A percentile compares a stretch with the other conserved stretches of the same genome.
Conservation (phyloP, 2,113 vertebrate species). For the Lepisosteus osseus region DNA sequence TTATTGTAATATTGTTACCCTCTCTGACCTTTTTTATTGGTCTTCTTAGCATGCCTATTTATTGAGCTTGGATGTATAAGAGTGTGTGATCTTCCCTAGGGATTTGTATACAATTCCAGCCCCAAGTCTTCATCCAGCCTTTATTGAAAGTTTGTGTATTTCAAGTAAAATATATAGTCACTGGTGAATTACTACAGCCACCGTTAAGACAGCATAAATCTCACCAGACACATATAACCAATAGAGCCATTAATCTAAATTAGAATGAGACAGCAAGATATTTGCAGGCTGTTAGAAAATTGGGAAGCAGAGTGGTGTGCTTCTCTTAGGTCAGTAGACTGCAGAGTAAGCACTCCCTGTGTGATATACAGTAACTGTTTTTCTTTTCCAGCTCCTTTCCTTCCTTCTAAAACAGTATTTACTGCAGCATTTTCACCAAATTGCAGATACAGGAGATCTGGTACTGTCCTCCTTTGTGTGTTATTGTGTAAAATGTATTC, state of each 20-base stretch:
- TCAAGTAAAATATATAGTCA: neutral
- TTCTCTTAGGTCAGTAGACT: neutral
- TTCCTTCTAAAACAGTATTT: no score
- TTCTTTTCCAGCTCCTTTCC: no score
- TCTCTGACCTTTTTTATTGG: neutral
- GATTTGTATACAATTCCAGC: neutral
- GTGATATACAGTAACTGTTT: no score
- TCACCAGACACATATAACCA: neutral
- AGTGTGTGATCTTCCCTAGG: neutral
- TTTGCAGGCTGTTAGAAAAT: slow-evolving; percentile 3
- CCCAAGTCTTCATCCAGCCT: neutral
- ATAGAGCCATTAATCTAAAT: slow-evolving; percentile 15
- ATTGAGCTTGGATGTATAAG: neutral
- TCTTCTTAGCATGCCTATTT: neutral
- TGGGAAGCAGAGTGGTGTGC: neutral
- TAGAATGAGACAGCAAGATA: neutral
- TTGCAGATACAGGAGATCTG: no score
- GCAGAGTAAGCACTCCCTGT: no score
- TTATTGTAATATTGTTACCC: no score
- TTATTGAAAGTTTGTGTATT: slow-evolving; percentile 1
- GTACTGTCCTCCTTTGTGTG: no score
- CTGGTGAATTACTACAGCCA: slow-evolving; percentile 2
- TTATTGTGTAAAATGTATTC: no score
- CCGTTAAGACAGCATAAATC: neutral
- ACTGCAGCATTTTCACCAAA: no score